phyloP scores from a whole-genome alignment of 2,113 vertebrate species.

The Platysternon megacephalum region DNA sequence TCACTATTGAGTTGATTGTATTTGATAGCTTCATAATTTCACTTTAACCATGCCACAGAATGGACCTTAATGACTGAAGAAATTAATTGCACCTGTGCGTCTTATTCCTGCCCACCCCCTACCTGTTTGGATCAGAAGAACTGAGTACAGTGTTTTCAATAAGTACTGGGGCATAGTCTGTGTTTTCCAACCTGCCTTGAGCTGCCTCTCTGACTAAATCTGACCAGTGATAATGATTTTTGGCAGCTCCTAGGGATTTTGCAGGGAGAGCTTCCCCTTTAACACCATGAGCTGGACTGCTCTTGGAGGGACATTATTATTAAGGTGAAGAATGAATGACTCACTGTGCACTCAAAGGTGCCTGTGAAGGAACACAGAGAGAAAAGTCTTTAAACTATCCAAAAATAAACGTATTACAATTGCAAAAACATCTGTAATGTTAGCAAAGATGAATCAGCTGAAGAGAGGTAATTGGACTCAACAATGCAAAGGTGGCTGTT shows the following conservation, averaged over 20 bases:
- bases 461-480: neutral
- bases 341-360: conserved; percentile 1
- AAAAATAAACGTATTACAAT: neutral
- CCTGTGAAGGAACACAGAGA: conserved; percentile 3
- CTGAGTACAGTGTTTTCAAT: neutral
- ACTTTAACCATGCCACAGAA: neutral
- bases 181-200: neutral
- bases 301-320: neutral
- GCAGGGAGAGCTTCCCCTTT: neutral
- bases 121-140: neutral
- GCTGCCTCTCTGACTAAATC: neutral
- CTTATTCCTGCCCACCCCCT: neutral
- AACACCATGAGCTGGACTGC: neutral
- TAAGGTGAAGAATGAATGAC: conserved; percentile 7
- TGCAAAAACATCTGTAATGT: neutral
- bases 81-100: neutral
- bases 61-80: neutral
- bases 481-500: neutral
- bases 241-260: neutral
- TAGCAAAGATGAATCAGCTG: neutral
- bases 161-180: neutral
- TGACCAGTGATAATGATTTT: neutral
- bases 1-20: neutral
- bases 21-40: neutral
- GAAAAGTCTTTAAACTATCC: neutral